Evolutionary conservation across 2,113 vertebrate genomes (phyloP).

Genomic region (Microtus richardsoni): DNA sequence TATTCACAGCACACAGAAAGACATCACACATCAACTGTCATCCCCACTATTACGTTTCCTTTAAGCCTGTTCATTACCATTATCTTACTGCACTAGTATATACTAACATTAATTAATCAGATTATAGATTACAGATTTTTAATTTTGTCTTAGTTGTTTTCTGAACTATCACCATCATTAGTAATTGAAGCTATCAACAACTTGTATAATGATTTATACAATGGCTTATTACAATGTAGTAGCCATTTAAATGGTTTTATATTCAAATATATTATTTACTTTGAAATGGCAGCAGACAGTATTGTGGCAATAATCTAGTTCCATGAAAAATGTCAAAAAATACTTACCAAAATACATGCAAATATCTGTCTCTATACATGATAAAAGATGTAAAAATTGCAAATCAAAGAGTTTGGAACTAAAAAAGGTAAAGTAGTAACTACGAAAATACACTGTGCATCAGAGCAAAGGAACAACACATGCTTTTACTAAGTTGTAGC

Average conservation of each 20-base stretch:
- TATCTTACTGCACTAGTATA: neutral
- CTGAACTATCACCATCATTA: neutral
- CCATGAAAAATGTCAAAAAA: neutral
- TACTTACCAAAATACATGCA: neutral
- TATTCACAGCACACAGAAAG: too few species aligned
- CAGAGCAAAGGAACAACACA: neutral
- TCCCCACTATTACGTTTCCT: neutral
- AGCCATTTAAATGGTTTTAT: neutral
- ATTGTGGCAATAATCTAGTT: neutral
- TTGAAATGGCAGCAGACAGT: neutral
- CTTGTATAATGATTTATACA: neutral
- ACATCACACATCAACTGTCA: neutral
- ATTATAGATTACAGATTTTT: neutral
- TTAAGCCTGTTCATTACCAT: neutral
- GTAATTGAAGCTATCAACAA: conserved; percentile 1
- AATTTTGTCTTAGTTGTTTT: neutral
- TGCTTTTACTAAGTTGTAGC: neutral
- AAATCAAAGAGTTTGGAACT: neutral
- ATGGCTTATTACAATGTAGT: neutral
- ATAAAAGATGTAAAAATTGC: neutral
- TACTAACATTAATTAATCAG: conserved; percentile 24
- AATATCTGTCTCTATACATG: neutral
- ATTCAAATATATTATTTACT: conserved; percentile 19
- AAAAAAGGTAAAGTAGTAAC: neutral
- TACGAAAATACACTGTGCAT: neutral